phyloP scores from a whole-genome alignment of 1,140 invertebrate genomes.

The Lepidurus apus region DNA sequence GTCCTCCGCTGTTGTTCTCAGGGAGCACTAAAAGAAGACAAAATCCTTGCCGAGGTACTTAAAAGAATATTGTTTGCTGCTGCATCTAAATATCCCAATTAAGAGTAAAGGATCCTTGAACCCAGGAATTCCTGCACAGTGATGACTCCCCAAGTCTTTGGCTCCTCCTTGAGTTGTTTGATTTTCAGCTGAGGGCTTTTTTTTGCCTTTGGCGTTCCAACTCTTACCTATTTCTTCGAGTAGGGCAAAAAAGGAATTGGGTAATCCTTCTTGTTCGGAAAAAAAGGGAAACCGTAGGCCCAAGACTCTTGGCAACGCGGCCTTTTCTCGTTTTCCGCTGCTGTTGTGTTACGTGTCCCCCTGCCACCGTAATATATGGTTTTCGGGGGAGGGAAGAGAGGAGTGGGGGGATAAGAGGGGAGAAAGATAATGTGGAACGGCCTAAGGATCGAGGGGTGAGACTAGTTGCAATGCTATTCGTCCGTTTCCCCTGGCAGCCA shows the following conservation, averaged over 20 bases:
- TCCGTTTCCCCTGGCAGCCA: constrained; percentile 8
- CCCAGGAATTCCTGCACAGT: background rate
- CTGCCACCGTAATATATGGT: constrained; percentile 1
- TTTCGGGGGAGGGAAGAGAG: background rate
- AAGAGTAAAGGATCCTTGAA: background rate
- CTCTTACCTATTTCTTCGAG: no score
- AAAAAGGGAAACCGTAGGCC: background rate
- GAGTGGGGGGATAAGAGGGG: background rate
- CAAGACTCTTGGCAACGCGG: background rate
- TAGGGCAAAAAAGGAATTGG: no score
- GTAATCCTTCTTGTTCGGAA: background rate
- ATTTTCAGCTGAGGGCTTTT: no score
- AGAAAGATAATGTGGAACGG: background rate
- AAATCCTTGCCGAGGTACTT: background rate
- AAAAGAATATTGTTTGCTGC: constrained; percentile 10
- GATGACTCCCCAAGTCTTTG: background rate
- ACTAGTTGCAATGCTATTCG: background rate
- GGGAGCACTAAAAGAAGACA: background rate
- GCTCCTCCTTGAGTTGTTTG: background rate
- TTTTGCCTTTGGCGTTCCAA: no score
- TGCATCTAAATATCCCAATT: constrained; percentile 19
- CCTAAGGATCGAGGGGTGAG: background rate
- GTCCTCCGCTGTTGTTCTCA: background rate
- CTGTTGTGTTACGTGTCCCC: constrained; percentile 17
- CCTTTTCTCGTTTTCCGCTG: background rate